These are phyloP conservation scores for Myxocyprinus asiaticus DNA, from an alignment of 2,113 vertebrate genomes.

Conservation along the genomic window DNA sequence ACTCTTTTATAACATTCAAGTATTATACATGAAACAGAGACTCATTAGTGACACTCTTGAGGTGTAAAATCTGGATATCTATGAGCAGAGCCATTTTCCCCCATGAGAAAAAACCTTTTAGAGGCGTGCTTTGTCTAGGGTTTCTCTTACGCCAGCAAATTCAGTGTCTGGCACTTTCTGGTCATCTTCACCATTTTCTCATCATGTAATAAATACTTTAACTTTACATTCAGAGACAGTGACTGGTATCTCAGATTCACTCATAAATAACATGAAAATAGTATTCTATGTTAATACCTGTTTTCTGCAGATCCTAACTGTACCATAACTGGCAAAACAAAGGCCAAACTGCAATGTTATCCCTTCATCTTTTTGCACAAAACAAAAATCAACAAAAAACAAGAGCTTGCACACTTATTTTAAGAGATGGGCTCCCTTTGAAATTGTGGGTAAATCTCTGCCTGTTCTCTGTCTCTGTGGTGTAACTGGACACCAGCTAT, in stretches of 20 bases:
- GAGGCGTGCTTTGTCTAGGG: background rate
- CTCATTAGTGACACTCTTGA: no score
- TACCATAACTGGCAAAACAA: background rate
- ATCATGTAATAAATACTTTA: background rate
- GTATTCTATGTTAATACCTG: background rate
- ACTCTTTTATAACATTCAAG: no score
- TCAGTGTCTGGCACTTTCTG: background rate
- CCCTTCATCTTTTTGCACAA: no score
- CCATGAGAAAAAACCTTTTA: background rate
- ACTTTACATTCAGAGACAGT: background rate
- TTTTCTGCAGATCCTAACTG: background rate
- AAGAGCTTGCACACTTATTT: no score
- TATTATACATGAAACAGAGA: no score
- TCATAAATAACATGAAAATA: no score
- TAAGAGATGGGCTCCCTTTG: no score
- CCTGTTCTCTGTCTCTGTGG: no score
- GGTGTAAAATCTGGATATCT: background rate
- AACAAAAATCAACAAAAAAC: no score
- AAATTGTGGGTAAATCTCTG: no score
- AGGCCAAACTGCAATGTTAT: background rate
- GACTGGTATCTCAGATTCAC: background rate
- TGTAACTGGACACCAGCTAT: constrained; percentile 21
- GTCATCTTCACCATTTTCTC: constrained; percentile 2
- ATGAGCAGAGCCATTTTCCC: background rate
- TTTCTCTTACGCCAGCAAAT: background rate